A percentile compares a stretch with the other conserved stretches of the same genome.
These are phyloP conservation scores for Anorthoa munda DNA, from an alignment of 2,888 invertebrate species.

Conservation along the genomic window DNA sequence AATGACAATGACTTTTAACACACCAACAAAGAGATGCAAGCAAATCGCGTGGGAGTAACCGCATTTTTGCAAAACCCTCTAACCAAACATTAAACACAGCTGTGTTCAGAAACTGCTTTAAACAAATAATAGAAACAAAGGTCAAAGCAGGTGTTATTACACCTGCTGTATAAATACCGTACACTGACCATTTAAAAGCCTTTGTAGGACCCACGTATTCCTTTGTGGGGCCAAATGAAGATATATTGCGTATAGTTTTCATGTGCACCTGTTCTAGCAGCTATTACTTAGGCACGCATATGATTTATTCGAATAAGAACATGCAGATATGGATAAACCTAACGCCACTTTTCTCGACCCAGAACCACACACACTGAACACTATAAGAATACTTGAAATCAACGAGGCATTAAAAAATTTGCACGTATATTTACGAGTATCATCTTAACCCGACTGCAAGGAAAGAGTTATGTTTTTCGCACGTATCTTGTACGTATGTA, in stretches of 20 bases:
- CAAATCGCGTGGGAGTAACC: background rate
- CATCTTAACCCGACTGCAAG: too few species aligned
- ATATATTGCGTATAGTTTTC: background rate
- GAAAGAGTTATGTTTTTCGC: too few species aligned
- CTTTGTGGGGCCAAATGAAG: background rate
- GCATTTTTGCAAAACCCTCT: constrained; percentile 6
- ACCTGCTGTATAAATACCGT: constrained; percentile 27
- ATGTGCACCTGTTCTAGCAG: background rate
- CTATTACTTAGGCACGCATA: background rate
- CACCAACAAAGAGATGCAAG: background rate
- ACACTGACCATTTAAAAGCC: constrained; percentile 39
- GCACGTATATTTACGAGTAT: too few species aligned
- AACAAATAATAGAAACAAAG: constrained; percentile 39
- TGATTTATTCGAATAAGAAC: too few species aligned
- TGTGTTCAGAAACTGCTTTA: constrained; percentile 13
- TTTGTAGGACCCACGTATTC: constrained; percentile 29
- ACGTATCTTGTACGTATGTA: too few species aligned
- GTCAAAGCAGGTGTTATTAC: constrained; percentile 37
- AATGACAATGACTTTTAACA: background rate
- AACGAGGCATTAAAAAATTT: too few species aligned
- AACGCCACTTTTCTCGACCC: too few species aligned
- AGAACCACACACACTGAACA: too few species aligned
- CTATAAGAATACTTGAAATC: too few species aligned
- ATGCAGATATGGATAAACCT: too few species aligned
- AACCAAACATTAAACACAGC: constrained; percentile 20